Conservation (phyloP, 1,140 invertebrate species). For the Aphelinus certus region DNA sequence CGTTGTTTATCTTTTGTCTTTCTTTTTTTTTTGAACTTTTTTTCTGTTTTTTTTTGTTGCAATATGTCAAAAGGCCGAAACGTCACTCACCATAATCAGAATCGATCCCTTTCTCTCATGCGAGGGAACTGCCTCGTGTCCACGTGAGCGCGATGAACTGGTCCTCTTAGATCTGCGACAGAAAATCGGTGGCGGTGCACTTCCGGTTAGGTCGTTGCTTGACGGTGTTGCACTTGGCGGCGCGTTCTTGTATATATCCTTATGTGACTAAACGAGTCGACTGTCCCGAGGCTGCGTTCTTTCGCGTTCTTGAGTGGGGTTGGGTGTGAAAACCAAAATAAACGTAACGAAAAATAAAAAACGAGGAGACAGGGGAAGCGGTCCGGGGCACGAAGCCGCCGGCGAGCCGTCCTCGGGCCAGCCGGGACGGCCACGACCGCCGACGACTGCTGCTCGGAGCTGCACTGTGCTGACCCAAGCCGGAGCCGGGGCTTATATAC, state of each 20-base stretch:
- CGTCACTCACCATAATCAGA: conserved; percentile 54
- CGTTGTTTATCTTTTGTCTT: not conserved
- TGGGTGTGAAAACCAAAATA: not conserved
- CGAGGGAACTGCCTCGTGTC: not conserved
- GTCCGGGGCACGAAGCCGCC: not conserved
- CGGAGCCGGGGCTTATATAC: conserved; percentile 23
- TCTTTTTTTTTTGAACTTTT: conserved; percentile 21
- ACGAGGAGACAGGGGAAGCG: not conserved
- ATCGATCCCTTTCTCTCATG: conserved; percentile 16
- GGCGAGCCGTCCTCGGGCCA: conserved; percentile 37
- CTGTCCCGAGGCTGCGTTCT: conserved; percentile 13
- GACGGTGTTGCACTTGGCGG: conserved; percentile 21
- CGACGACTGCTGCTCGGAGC: conserved; percentile 26
- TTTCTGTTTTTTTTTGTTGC: not conserved
- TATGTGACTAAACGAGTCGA: no score
- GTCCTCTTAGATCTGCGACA: conserved; percentile 51
- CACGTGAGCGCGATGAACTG: not conserved
- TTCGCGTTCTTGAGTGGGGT: conserved; percentile 2
- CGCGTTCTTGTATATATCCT: not conserved
- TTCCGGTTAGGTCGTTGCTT: conserved; percentile 43
- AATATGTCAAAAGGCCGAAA: conserved; percentile 50
- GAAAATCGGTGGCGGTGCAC: conserved; percentile 49
- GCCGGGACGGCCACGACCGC: conserved; percentile 32
- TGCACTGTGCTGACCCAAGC: conserved; percentile 25
- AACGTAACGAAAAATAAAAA: conserved; percentile 1